Conservation (phyloP, 1,140 invertebrate genomes). For the Ceratina japonica region DNA sequence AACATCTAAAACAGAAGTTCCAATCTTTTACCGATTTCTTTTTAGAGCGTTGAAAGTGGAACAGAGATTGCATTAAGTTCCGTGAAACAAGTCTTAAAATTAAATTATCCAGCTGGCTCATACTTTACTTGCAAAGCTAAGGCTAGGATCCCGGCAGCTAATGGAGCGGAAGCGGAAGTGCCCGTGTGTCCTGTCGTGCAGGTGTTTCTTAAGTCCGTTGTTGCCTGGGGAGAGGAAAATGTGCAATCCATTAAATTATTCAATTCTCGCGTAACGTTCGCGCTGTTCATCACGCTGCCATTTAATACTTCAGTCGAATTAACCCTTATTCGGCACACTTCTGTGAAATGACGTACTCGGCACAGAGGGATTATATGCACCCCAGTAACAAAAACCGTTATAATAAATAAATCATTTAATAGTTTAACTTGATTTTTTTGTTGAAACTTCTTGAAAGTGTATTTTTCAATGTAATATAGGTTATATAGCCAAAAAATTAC, state of each 20-base stretch:
- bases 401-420: too few species aligned
- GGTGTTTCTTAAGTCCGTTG: slow-evolving; percentile 87
- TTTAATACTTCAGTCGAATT: neutral
- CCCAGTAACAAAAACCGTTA: too few species aligned
- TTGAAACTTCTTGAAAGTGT: too few species aligned
- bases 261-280: neutral
- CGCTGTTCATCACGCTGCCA: too few species aligned
- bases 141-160: slow-evolving; percentile 92
- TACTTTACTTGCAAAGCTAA: slow-evolving; percentile 92
- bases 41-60: neutral
- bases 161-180: slow-evolving; percentile 91
- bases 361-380: too few species aligned
- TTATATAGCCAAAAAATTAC: too few species aligned
- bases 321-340: too few species aligned
- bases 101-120: slow-evolving; percentile 57
- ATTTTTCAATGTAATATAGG: too few species aligned
- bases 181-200: slow-evolving; percentile 91
- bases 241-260: slow-evolving; percentile 42
- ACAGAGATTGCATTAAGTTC: neutral
- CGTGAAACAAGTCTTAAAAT: slow-evolving; percentile 1
- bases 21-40: too few species aligned
- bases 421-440: too few species aligned
- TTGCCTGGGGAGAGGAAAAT: slow-evolving; percentile 80
- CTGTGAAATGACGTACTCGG: too few species aligned
- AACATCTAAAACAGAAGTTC: neutral